phyloP scores from a whole-genome alignment of 2,113 vertebrate genomes.

The Martes martes region DNA sequence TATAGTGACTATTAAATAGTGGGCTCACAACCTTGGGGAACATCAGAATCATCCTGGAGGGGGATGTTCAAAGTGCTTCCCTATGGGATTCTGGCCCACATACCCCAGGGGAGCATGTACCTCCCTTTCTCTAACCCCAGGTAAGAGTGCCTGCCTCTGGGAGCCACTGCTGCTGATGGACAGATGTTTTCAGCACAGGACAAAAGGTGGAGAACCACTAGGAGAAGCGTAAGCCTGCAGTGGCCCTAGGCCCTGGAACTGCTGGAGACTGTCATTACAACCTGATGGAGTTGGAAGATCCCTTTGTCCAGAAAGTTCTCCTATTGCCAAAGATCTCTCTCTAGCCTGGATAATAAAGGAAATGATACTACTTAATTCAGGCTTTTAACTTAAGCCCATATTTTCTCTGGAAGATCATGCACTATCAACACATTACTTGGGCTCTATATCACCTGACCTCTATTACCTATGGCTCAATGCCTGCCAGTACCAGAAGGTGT shows the following conservation, averaged over 20 bases:
- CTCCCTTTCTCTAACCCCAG: not conserved
- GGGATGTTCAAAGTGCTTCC: not conserved
- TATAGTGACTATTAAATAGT: not conserved
- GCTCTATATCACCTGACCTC: not conserved
- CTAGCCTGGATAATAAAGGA: not conserved
- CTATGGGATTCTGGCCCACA: not conserved
- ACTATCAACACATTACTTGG: not conserved
- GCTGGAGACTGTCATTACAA: accelerated
- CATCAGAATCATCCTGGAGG: not conserved
- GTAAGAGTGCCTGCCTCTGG: not conserved
- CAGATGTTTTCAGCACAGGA: not conserved
- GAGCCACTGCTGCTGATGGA: not conserved
- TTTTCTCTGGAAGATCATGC: not conserved
- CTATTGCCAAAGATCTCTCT: not conserved
- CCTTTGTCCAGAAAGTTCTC: not conserved
- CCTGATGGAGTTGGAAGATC: not conserved
- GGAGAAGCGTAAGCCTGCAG: not conserved
- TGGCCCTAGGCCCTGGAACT: not conserved
- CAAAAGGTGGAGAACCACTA: not conserved
- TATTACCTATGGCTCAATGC: not conserved
- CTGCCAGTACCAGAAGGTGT: not conserved
- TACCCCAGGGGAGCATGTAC: not conserved
- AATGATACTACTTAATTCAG: not conserved
- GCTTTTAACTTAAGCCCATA: not conserved
- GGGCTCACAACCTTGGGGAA: no score